Percentiles rank a stretch among this genome's conserved stretches.
These are phyloP conservation scores for Alcis repandata DNA, from an alignment of 2,888 invertebrate genomes.

Conservation along the genomic window DNA sequence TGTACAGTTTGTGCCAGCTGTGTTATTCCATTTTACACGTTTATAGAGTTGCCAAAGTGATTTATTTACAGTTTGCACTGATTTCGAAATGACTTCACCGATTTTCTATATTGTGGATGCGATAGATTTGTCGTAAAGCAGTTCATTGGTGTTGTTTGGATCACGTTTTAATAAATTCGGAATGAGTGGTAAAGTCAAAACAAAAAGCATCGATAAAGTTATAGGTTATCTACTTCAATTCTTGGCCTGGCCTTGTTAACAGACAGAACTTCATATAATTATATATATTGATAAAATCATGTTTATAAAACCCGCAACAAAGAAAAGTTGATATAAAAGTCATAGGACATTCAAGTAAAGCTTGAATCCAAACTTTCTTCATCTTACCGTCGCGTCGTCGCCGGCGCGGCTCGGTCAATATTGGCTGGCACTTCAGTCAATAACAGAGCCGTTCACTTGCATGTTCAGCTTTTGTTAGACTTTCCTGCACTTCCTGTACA, in stretches of 20 bases:
- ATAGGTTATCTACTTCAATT: no score
- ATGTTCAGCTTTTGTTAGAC: slow-evolving; percentile 5
- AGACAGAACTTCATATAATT: no score
- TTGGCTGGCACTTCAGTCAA: slow-evolving; percentile 23
- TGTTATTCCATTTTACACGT: slow-evolving; percentile 11
- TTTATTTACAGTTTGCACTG: not conserved
- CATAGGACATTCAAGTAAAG: not conserved
- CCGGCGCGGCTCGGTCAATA: slow-evolving; percentile 21
- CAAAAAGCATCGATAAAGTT: no score
- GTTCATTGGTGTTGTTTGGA: not conserved
- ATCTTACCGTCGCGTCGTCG: no score
- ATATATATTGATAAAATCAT: no score
- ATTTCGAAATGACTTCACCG: not conserved
- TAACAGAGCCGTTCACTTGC: slow-evolving; percentile 31
- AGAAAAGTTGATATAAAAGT: not conserved
- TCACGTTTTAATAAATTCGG: not conserved
- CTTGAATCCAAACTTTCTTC: slow-evolving; percentile 38
- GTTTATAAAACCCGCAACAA: no score
- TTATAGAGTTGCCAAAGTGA: not conserved
- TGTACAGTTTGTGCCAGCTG: slow-evolving; percentile 3
- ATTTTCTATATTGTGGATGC: not conserved
- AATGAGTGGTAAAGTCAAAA: not conserved
- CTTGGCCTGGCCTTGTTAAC: no score
- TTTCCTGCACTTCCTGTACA: slow-evolving; percentile 3
- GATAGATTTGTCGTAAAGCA: not conserved